Percentiles rank a stretch among this genome's conserved stretches.
These are phyloP conservation scores for Keiferia lycopersicella DNA, from an alignment of 2,888 invertebrate species.

Conservation along the genomic window DNA sequence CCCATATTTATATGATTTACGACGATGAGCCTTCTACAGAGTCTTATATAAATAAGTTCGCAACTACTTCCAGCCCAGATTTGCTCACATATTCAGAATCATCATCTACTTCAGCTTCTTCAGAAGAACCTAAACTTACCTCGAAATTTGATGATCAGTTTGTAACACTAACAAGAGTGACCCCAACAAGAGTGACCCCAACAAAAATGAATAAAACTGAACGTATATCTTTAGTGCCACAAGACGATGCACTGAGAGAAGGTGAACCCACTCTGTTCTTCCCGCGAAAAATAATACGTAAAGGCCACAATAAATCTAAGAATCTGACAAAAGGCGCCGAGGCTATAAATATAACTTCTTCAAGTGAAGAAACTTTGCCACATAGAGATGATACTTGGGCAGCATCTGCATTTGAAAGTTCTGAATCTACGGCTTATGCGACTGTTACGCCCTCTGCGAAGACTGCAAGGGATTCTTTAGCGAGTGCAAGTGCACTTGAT, in stretches of 20 bases:
- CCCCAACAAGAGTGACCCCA: not conserved
- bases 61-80: constrained; percentile 39
- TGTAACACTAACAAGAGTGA: not conserved
- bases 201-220: constrained; percentile 46
- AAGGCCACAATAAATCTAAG: constrained; percentile 44
- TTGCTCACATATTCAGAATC: constrained; percentile 10
- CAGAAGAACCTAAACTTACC: constrained; percentile 21
- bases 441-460: constrained; percentile 1
- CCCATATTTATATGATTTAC: constrained; percentile 55
- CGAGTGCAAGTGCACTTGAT: not conserved
- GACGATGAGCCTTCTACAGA: constrained; percentile 41
- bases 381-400: not conserved
- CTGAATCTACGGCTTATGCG: constrained; percentile 34
- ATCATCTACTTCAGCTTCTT: not conserved
- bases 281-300: constrained; percentile 58
- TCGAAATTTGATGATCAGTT: constrained; percentile 5
- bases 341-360: constrained; percentile 21
- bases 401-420: constrained; percentile 20
- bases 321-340: not conserved
- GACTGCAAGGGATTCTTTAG: not conserved
- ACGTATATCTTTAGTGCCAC: constrained; percentile 64
- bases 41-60: constrained; percentile 23
- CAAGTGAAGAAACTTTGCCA: constrained; percentile 21
- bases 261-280: constrained; percentile 66
- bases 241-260: constrained; percentile 48